Base-by-base conservation (phyloP, 2,888 invertebrate species). In the Epistrophe eligans region DNA sequence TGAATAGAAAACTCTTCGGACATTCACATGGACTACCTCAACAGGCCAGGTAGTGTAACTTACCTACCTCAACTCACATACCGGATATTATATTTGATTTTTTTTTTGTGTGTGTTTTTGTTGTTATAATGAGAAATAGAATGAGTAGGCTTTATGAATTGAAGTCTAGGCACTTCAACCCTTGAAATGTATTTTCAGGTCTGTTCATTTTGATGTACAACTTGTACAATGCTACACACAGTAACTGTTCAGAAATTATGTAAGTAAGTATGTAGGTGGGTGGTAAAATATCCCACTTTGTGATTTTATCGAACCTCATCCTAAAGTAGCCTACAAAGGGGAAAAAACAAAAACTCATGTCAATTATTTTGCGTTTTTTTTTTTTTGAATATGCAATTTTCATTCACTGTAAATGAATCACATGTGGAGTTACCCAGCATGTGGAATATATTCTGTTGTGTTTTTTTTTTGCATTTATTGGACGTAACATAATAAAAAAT, bases 21-120 rank as follows among this genome's bases (percentile, higher is more conserved):
- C 62, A 62, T 62, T 62, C 40, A 62, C 40, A 43, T 62, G 19
- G 62, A 15, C 62, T 62, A 24, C 35, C 40, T 62, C 62, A 62
- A 38, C 15, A n/a, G 15, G 28, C 2, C 24, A 24, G 2, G 2
- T 24, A 24, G 24, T n/a, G n/a, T n/a, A n/a, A n/a, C n/a, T n/a
- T n/a, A 24, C 24, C 24, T 24, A 24, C 24, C 24, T 35, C 32
- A 55, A 28, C 5, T 40, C 40, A 62, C 40, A 62, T 40, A 62
- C 62, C 62, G 40, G 60, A 62, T 43, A 62, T 62, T 62, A 40
- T 4, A 19, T 6, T 9, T 35, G 35, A 6, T 32, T 32, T 32
- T 32, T 13, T 60, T 19, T 13, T 24, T 60, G n/a, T n/a, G n/a
- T n/a, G n/a, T n/a, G n/a, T 24, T 24, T 19, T 58, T 38, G 10